These are phyloP conservation scores for Exocentrus adspersus DNA, from an alignment of 2,888 invertebrate species.

Conservation along the genomic window DNA sequence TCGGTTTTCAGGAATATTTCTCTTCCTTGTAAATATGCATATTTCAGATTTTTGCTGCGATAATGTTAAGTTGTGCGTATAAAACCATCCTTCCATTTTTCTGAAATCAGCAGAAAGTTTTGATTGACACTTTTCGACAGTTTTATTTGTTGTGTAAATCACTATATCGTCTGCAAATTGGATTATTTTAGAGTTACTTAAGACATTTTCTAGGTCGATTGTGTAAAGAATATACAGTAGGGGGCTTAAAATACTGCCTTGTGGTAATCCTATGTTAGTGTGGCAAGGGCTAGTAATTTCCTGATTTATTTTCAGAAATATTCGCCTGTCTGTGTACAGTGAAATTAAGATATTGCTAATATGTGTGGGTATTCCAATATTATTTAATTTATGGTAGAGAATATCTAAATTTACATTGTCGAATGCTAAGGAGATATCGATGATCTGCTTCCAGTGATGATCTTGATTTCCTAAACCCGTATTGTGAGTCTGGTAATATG, in stretches of 20 bases:
- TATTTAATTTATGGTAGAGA: not conserved
- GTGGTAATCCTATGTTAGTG: not conserved
- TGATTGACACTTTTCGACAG: not conserved
- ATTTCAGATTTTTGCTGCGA: not conserved
- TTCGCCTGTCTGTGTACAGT: not conserved
- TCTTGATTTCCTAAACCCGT: not conserved
- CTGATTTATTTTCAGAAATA: not conserved
- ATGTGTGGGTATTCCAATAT: not conserved
- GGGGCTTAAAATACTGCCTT: slow-evolving; percentile 5
- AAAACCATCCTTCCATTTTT: not conserved
- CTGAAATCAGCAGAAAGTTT: not conserved
- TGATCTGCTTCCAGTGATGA: not conserved
- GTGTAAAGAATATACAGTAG: slow-evolving; percentile 2
- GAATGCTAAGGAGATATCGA: slow-evolving; percentile 18
- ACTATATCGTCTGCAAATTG: slow-evolving; percentile 2
- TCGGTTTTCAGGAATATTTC: not conserved
- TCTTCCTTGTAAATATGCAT: not conserved
- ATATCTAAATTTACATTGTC: slow-evolving; percentile 14
- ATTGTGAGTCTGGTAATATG: not conserved
- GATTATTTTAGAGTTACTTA: not conserved
- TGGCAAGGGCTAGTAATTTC: not conserved
- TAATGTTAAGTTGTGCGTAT: not conserved
- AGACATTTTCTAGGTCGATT: not conserved
- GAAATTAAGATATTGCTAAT: not conserved
- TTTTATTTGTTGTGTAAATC: not conserved